Base-by-base conservation (phyloP, 2,888 invertebrate genomes). In the Crematogaster levior region DNA sequence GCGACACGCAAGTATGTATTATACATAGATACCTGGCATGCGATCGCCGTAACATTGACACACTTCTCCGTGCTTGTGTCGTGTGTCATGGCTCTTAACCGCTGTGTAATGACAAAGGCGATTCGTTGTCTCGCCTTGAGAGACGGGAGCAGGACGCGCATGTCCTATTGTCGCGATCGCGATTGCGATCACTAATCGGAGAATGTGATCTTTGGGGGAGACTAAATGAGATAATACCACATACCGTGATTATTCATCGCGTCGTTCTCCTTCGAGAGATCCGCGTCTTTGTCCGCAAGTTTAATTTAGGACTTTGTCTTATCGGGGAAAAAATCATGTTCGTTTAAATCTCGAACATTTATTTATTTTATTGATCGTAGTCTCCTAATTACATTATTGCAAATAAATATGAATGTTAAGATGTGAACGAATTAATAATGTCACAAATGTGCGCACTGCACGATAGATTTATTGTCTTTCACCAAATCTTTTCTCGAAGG, bases 1-100 rank as follows among this genome's bases (percentile, higher is more conserved):
- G 81, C 61, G 37, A n/a, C 43, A 21, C 10, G 18, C 40, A 43
- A 21, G 1, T 56, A 46, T 43, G 4, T 34, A 34, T 24, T 56
- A 65, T 60, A 66, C 48, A 66, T n/a, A 46, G 34, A 15, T 65
- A 74, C 51, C 27, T 61, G 84, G 65, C 77, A 82, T 46, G 82
- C 66, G 74, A 81, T 82, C 68, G 48, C 30, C 65, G 82, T 88
- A 90, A 89, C 89, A 89, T 87, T 85, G 85, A 87, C 85, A 85
- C 43, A 84, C 77, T 86, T 86, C 66, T 51, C 74, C 6, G 10
- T 30, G 66, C 80, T 63, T 85, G 82, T 66, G 82, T 65, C 79
- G 34, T 68, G 34, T 70, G 85, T 77, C 74, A 84, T 46, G 81
- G 68, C 63, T 82, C 43, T 83, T 83, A 85, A 81, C 30, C 81